Evolutionary conservation across 64 coral and sea anemone species (phyloP), one percentile per base, ranked within the genome.

Genomic region (Porites lutea): DNA sequence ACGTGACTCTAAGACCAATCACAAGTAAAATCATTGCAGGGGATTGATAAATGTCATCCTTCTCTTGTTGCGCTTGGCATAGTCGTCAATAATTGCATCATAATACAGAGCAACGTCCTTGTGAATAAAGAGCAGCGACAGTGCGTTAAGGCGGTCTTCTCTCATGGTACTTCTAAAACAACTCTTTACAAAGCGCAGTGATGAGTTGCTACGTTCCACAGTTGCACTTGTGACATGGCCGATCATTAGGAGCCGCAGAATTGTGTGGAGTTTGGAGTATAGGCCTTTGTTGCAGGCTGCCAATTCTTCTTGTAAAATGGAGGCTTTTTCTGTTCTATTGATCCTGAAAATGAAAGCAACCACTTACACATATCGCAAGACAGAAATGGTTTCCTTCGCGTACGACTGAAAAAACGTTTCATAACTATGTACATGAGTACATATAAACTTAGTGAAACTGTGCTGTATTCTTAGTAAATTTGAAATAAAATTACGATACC

Each of bases 21-120:
- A 80, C 69, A 52, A 19, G 19, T 48, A 71, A n/a, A 71, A 62
- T 91, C 89, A 91, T 66, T 68, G 46, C 54, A 83, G 69, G 16
- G 78, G 68, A 82, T 91, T 82, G 79, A 91, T 57, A 10, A 91
- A 91, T 65, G 78, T 91, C 89, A 46, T 91, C 79, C 89, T 91
- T 79, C 89, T 74, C 48, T 66, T 78, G 53, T 91, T 71, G 55
- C 65, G 78, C 22, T 91, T 82, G 65, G 89, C 89, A 62, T 81
- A 82, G 65, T 82, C 65, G 53, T 83, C 63, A 57, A 92, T 45
- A 9, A 84, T 63, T 82, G 88, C 62, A 12, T 62, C 88, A 70
- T 69, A 68, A 90, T 79, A 75, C 43, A 90, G 48, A 18, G 88
- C 55, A 65, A 90, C 79, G 77, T 90, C 88, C 59, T 57, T 90